These are phyloP conservation scores for Zaprionus africanus DNA, from an alignment of 1,140 invertebrate genomes.

Conservation along the genomic window DNA sequence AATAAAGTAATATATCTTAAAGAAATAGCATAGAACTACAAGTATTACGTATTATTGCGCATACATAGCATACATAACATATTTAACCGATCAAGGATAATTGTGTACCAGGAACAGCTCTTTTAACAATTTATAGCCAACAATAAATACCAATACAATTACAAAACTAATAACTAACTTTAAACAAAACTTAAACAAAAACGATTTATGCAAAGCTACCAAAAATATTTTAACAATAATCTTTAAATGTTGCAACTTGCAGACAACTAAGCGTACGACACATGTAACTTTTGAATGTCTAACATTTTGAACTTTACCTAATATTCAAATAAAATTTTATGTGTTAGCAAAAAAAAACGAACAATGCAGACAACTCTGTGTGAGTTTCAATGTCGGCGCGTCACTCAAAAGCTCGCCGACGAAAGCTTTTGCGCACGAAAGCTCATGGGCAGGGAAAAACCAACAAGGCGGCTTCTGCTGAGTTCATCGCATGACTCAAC, in stretches of 20 bases:
- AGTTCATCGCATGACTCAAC: slow-evolving; percentile 43
- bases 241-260: slow-evolving; percentile 63
- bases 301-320: slow-evolving; percentile 73
- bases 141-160: slow-evolving; percentile 9
- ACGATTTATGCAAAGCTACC: slow-evolving; percentile 73
- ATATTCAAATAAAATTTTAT: slow-evolving; percentile 77
- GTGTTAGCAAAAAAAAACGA: slow-evolving; percentile 57
- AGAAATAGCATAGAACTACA: slow-evolving; percentile 38
- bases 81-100: slow-evolving; percentile 25
- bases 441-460: slow-evolving; percentile 28
- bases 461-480: slow-evolving; percentile 10
- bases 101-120: slow-evolving; percentile 21
- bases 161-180: slow-evolving; percentile 11
- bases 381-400: slow-evolving; percentile 25
- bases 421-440: slow-evolving; percentile 27
- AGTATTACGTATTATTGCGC: slow-evolving; percentile 24
- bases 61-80: slow-evolving; percentile 11
- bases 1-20: slow-evolving; percentile 37
- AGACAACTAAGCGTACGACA: slow-evolving; percentile 56
- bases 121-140: slow-evolving; percentile 35
- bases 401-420: slow-evolving; percentile 31
- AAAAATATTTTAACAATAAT: slow-evolving; percentile 66
- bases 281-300: slow-evolving; percentile 74
- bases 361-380: slow-evolving; percentile 5
- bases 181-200: slow-evolving; percentile 4